Evolutionary conservation across 1,140 invertebrate genomes (phyloP), one percentile per base, ranked within the genome.

Genomic region (Plectrocnemia conspersa): DNA sequence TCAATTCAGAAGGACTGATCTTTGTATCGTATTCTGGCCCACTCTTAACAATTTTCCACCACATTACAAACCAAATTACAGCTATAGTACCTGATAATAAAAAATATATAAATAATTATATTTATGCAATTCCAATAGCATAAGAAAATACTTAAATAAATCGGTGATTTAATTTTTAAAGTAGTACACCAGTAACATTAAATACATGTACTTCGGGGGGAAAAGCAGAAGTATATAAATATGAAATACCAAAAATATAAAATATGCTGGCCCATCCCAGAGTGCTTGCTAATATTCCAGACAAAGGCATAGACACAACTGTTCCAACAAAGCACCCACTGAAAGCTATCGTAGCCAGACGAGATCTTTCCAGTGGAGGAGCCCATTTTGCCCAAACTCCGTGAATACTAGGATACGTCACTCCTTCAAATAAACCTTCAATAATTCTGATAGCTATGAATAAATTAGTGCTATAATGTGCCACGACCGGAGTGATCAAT

Each of bases 361-460:
- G 78, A 3, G 84, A 89, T 23, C 90, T 79, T 68, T 95, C 91
- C 16, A 83, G 65, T 0, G 86, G 83, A 15, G 91, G 92, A n/a
- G 89, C 85, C 91, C 92, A 96, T 52, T 83, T 81, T 0, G 87
- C 79, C 88, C 91, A 92, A 21, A 93, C 81, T 6, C 86, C 85
- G 68, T 93, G 89, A 46, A 93, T 92, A 58, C 88, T 85, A 3
- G 91, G 91, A 70, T 91, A 94, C 1, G 89, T 91, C 0, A 94
- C 90, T 35, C 91, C 91, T 88, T 91, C 65, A 36, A 88, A 92
- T 27, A 96, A 68, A 38, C 93, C 93, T 74, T 94, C 89, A 16
- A 93, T 66, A 11, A 95, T 82, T 60, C 93, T 74, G 0, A 92
- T 75, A 2, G 78, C 75, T 19, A 96, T 73, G 0, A 96, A 77